phyloP scores from a whole-genome alignment of 2,113 vertebrate genomes.

The Cryptotis parvus region DNA sequence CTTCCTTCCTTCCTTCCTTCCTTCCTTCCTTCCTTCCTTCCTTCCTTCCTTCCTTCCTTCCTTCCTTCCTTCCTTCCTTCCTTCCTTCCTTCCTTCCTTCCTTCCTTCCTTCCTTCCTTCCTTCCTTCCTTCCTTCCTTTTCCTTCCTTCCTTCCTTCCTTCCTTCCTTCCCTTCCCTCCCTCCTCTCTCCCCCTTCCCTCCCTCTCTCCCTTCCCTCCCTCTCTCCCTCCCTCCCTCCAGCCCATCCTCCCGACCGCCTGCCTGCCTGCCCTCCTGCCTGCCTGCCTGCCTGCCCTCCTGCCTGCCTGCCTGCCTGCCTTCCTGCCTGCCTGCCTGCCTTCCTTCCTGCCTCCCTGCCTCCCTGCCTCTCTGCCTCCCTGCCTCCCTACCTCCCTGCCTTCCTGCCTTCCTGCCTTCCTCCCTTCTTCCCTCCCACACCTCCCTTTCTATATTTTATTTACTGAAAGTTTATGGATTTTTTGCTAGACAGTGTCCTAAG shows the following conservation, averaged over 20 bases:
- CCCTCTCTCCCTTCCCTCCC: too few relatives aligned
- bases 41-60: background rate
- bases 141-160: too few relatives aligned
- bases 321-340: too few relatives aligned
- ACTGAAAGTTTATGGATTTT: background rate
- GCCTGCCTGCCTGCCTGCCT: background rate
- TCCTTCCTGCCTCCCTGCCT: too few relatives aligned
- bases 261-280: too few relatives aligned
- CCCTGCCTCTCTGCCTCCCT: background rate
- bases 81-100: too few relatives aligned
- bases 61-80: too few relatives aligned
- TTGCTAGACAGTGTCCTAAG: background rate
- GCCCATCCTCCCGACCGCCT: background rate
- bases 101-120: background rate
- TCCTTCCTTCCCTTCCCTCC: too few relatives aligned
- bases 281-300: too few relatives aligned
- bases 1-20: background rate
- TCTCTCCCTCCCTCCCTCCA: background rate
- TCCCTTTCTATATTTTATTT: background rate
- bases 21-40: too few relatives aligned
- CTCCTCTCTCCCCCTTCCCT: background rate
- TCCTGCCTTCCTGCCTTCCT: background rate
- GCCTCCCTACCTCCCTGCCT: too few relatives aligned
- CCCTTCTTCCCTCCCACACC: background rate
- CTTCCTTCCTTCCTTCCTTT: background rate